A percentile compares a stretch with the other conserved stretches of the same genome.
Conservation (phyloP, 2,797 vertebrate genomes). For the Aselliscus stoliczkanus region DNA sequence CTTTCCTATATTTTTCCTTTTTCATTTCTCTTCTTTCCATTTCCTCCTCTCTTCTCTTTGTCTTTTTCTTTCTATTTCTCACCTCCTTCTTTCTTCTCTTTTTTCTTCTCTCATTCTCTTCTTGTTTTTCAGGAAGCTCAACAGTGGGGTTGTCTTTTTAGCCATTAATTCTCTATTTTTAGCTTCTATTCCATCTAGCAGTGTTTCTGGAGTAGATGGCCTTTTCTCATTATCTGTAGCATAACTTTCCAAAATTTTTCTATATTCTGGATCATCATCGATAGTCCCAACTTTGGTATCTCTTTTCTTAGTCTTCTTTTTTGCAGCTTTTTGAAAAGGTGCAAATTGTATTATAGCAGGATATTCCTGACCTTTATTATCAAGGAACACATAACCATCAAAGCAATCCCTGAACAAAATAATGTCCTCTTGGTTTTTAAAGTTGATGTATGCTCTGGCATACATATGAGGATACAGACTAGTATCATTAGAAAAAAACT, state of each 20-base stretch:
- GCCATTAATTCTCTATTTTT: slow-evolving; percentile 97
- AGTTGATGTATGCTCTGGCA: slow-evolving; percentile 98
- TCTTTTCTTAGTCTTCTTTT: slow-evolving; percentile 97
- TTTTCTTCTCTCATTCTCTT: slow-evolving; percentile 98
- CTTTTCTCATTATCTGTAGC: slow-evolving; percentile 95
- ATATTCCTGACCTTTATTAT: slow-evolving; percentile 97
- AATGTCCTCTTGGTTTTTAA: slow-evolving; percentile 97
- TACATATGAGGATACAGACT: slow-evolving; percentile 97
- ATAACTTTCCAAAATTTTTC: slow-evolving; percentile 95
- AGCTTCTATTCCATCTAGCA: slow-evolving; percentile 97
- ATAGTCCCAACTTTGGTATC: slow-evolving; percentile 97
- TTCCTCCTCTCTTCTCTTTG: slow-evolving; percentile 95
- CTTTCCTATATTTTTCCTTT: slow-evolving; percentile 96
- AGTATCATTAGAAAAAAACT: slow-evolving; percentile 98
- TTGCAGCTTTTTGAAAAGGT: slow-evolving; percentile 98
- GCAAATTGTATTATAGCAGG: slow-evolving; percentile 98
- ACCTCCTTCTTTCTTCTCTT: slow-evolving; percentile 94
- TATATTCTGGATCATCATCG: slow-evolving; percentile 96
- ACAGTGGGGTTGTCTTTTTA: slow-evolving; percentile 96
- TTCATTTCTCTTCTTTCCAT: slow-evolving; percentile 96
- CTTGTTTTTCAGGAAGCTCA: slow-evolving; percentile 99
- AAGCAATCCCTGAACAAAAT: slow-evolving; percentile 98
- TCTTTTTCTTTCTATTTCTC: slow-evolving; percentile 96
- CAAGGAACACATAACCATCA: slow-evolving; percentile 98
- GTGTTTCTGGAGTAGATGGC: slow-evolving; percentile 95